phyloP scores from a whole-genome alignment of 2,113 vertebrate genomes.

The Panurus biarmicus region DNA sequence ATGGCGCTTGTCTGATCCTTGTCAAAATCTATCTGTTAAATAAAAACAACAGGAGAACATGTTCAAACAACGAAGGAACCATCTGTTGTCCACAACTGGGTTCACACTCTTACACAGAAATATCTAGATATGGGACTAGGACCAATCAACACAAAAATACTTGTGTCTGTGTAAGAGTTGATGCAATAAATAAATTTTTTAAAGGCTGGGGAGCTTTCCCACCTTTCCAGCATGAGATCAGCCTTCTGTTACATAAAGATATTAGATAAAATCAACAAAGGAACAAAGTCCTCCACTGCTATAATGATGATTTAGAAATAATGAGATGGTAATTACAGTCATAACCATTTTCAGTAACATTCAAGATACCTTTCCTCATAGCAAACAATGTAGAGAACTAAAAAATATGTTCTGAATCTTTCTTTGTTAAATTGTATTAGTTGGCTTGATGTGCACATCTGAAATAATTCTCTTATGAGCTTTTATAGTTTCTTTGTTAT shows the following conservation, averaged over 20 bases:
- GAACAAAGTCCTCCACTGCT: neutral
- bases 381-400: neutral
- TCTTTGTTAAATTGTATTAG: neutral
- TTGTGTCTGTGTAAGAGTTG: neutral
- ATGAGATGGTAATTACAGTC: neutral
- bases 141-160: neutral
- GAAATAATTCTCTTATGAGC: neutral
- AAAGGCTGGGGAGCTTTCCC: neutral
- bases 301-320: neutral
- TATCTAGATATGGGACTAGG: neutral
- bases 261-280: neutral
- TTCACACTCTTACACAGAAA: neutral
- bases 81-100: neutral
- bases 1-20: constrained; percentile 67
- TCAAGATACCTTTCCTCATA: neutral
- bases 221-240: neutral
- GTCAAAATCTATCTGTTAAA: constrained; percentile 82
- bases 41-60: neutral
- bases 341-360: neutral
- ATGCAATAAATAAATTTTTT: neutral
- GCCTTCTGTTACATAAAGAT: neutral
- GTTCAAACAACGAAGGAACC: neutral
- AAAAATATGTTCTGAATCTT: neutral
- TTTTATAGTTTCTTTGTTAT: neutral
- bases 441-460: neutral